phyloP scores from a whole-genome alignment of 2,888 invertebrate species.

The Agrilus cyanescens region DNA sequence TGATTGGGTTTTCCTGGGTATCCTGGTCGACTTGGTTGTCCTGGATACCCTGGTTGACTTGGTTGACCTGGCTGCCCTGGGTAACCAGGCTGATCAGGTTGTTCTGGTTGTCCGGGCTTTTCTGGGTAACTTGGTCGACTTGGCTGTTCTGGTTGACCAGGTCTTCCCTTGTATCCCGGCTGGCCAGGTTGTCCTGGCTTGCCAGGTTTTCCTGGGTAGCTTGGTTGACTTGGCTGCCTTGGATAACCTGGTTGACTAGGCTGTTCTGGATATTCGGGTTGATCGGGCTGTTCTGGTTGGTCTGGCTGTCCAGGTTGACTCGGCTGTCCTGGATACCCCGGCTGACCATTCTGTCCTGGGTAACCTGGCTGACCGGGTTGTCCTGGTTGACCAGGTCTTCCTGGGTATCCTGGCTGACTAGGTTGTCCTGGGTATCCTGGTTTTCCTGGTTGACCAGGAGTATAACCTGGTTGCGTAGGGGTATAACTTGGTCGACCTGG shows the following conservation, averaged over 20 bases:
- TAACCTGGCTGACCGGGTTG: slow-evolving; percentile 34
- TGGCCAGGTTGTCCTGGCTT: slow-evolving; percentile 7
- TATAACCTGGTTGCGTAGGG: too few species aligned
- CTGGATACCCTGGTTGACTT: slow-evolving; percentile 11
- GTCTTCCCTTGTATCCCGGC: slow-evolving; percentile 6
- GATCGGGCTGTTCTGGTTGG: slow-evolving; percentile 10
- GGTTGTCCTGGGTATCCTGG: neutral
- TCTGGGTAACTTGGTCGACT: slow-evolving; percentile 22
- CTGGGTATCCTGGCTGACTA: slow-evolving; percentile 9
- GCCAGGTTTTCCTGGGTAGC: slow-evolving; percentile 9
- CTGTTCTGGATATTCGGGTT: slow-evolving; percentile 5
- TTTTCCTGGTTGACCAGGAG: slow-evolving; percentile 8
- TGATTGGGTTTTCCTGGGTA: slow-evolving; percentile 6
- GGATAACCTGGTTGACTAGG: slow-evolving; percentile 8
- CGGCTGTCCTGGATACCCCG: slow-evolving; percentile 3
- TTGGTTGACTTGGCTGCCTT: slow-evolving; percentile 5
- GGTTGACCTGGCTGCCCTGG: slow-evolving; percentile 13
- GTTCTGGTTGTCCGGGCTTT: slow-evolving; percentile 16
- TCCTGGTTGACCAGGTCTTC: slow-evolving; percentile 8
- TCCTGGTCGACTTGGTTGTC: slow-evolving; percentile 10
- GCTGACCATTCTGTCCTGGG: slow-evolving; percentile 20
- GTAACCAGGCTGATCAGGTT: slow-evolving; percentile 26
- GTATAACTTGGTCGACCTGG: slow-evolving; percentile 37
- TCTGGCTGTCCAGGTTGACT: slow-evolving; percentile 9
- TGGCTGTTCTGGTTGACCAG: slow-evolving; percentile 35